Percentiles rank a stretch among this genome's conserved stretches.
Conservation (phyloP, 2,113 vertebrate genomes). For the human region GRCh38 chr14:92631001-92631500, state of each 20-base stretch:
- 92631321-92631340: no score
- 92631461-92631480: neutral
- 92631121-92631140: neutral
- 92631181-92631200: neutral
- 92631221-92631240: neutral
- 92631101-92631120: neutral
- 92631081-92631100: neutral
- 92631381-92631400: neutral
- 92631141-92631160: neutral
- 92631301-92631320: no score
- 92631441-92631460: no score
- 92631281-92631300: no score
- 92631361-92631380: no score
- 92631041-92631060: neutral
- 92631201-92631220: fast-evolving
- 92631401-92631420: neutral
- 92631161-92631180: neutral
- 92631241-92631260: no score
- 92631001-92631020: fast-evolving
- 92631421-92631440: fast-evolving
- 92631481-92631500: neutral
- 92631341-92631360: no score
- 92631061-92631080: neutral
- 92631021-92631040: neutral
- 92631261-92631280: no score